Conservation (phyloP, 2,113 vertebrate genomes). For the Macrotis lagotis region DNA sequence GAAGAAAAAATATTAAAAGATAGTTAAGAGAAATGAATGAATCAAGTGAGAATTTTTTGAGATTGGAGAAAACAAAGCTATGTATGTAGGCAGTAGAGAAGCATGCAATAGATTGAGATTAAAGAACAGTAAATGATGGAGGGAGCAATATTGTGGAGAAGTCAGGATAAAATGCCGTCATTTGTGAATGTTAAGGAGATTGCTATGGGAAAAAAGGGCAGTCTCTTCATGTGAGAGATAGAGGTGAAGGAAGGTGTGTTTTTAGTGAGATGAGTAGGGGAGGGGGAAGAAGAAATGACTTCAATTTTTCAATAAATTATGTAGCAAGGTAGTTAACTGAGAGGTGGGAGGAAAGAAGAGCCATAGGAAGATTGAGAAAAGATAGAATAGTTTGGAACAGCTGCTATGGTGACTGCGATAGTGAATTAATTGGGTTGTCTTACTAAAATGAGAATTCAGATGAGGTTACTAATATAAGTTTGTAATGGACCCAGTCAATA, state of each 20-base stretch:
- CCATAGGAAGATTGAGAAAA: background rate
- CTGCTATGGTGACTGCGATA: background rate
- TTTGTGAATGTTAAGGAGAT: background rate
- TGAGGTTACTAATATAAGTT: background rate
- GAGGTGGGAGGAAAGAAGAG: background rate
- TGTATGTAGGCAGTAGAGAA: background rate
- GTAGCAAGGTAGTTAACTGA: background rate
- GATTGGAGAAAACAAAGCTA: background rate
- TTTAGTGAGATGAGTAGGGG: too few species aligned
- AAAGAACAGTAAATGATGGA: background rate
- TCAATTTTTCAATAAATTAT: background rate
- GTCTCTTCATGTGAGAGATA: too few species aligned
- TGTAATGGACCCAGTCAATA: background rate
- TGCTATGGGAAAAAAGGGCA: background rate
- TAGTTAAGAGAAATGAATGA: background rate
- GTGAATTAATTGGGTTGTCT: background rate
- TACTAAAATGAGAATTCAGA: background rate
- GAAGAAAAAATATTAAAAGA: background rate
- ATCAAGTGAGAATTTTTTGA: background rate
- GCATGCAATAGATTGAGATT: background rate
- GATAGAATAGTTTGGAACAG: background rate
- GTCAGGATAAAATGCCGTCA: background rate
- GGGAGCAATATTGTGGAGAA: background rate
- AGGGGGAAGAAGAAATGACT: background rate
- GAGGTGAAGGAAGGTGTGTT: too few species aligned